phyloP scores from a whole-genome alignment of 2,797 vertebrate genomes.

The Aeoliscus strigatus region DNA sequence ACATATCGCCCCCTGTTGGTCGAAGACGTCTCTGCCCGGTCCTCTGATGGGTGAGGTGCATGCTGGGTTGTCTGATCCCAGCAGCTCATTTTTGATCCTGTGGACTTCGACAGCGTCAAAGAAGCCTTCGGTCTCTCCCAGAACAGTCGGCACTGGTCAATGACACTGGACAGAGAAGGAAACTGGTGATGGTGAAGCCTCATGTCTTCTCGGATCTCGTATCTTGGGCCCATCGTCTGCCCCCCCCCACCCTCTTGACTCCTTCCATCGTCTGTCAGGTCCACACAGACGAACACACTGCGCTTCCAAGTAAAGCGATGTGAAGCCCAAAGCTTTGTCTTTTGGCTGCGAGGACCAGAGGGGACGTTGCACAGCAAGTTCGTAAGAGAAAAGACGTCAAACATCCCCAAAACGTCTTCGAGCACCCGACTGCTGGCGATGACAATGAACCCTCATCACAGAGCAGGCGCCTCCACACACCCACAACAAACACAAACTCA shows the following conservation, averaged over 20 bases:
- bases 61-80: conserved; percentile 29
- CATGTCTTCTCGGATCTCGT: no score
- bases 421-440: conserved; percentile 36
- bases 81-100: conserved; percentile 47
- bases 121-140: no score
- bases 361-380: conserved; percentile 22
- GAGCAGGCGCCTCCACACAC: conserved; percentile 25
- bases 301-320: conserved; percentile 43
- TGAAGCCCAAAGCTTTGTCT: conserved; percentile 50
- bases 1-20: no score
- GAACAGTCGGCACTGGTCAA: no score
- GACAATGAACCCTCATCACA: conserved; percentile 33
- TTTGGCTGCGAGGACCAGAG: conserved; percentile 31
- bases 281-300: no score
- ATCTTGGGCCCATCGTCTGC: no score
- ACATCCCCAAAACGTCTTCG: no score
- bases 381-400: conserved; percentile 24
- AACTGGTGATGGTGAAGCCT: no score
- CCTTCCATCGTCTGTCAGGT: no score
- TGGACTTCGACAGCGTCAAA: conserved; percentile 55
- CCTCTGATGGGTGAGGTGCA: conserved; percentile 15
- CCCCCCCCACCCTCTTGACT: no score
- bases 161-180: no score
- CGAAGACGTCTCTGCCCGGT: background rate
- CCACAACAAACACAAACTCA: conserved; percentile 28